Evolutionary conservation across 2,797 vertebrate genomes (phyloP), one percentile per base, ranked within the genome.

Genomic region (Crax fasciolata): DNA sequence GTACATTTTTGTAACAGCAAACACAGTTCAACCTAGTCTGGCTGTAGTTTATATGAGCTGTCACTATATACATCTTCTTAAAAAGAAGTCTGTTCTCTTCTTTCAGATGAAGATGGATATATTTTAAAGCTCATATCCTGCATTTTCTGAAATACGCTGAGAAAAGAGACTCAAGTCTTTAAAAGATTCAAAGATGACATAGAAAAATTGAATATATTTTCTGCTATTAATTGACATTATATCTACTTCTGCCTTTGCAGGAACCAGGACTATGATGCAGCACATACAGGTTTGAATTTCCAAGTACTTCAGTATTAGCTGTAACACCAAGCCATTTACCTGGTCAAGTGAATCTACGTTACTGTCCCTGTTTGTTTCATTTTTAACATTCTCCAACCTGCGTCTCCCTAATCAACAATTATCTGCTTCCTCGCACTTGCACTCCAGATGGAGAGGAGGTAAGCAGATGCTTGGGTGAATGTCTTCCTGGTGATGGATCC

Each of bases 391-490:
- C 58, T 72, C 73, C 95, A 94, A 77, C 81, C 84, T 30, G 39
- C 86, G 77, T 89, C 30, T 4, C 84, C 23, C 10, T 79, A 94
- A 96, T 93, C 92, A 96, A 90, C 87, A 87, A 70, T 73, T 78
- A 91, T 91, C 93, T 95, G 88, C 88, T 94, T 96, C 95, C 83
- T 87, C 95, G 85, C 83, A 27, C 77, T 95, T 62, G 41, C 51
- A 76, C 58, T 96, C 92, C 96, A 95, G 95, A 96, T 92, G 96
- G 84, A 94, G 76, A 94, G 71, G 91, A 93, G 94, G 76, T 72
- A 89, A 97, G 89, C 97, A 97, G 96, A 93, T 97, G 97, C 84
- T 94, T 81, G 82, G 68, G 52, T 63, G 41, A 89, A 49, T 44
- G 32, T 49, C 62, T 81, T 49, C 51, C 2, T 41, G 43, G 63